Evolutionary conservation across 2,113 vertebrate species (phyloP).

Genomic region (Shinisaurus crocodilurus): DNA sequence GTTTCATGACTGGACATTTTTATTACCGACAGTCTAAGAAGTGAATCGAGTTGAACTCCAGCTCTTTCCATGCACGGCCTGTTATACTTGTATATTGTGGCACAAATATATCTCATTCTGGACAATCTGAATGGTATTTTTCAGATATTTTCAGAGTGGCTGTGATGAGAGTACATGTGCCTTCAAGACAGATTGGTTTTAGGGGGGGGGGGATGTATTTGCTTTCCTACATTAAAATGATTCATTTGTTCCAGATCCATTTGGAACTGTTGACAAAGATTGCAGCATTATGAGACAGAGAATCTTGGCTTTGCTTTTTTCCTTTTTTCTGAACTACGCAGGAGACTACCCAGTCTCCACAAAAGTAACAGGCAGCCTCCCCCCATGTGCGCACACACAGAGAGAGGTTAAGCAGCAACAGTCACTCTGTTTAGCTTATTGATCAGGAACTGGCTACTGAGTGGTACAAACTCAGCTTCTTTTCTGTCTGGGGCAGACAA

Average conservation of each 20-base stretch:
- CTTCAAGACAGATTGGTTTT: not conserved
- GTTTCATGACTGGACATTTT: constrained; percentile 12
- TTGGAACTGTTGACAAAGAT: constrained; percentile 21
- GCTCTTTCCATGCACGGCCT: not conserved
- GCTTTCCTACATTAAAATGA: not conserved
- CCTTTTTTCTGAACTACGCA: not conserved
- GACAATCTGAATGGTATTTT: constrained; percentile 22
- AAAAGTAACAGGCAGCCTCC: not conserved
- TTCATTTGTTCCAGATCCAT: constrained; percentile 19
- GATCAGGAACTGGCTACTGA: not conserved
- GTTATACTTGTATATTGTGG: constrained; percentile 1
- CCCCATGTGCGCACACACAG: not conserved
- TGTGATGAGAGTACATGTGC: constrained; percentile 10
- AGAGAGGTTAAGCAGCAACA: too few relatives aligned
- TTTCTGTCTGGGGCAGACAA: not conserved
- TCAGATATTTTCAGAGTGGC: not conserved
- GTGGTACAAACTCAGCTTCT: not conserved
- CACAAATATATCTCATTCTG: not conserved
- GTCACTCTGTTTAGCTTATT: not conserved
- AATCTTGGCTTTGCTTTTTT: not conserved
- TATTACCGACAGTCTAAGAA: not conserved
- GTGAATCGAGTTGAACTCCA: not conserved
- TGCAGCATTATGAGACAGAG: not conserved
- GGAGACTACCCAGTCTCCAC: not conserved
- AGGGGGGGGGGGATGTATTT: constrained; percentile 27